phyloP scores from a whole-genome alignment of 2,797 vertebrate species.

The Atherinosoma microstoma region DNA sequence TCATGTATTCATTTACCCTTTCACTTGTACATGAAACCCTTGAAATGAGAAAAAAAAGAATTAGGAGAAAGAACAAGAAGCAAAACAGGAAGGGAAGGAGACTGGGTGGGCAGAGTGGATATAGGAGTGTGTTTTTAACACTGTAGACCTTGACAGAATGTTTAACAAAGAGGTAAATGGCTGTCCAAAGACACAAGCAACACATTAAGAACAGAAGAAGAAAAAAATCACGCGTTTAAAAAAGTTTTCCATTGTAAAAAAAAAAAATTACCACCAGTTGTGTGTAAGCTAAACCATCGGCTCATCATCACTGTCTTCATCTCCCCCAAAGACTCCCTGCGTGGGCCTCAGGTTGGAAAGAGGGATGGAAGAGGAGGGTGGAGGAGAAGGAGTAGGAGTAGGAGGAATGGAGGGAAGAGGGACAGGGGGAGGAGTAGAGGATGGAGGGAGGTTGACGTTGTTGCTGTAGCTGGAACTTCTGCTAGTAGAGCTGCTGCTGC shows the following conservation, averaged over 20 bases:
- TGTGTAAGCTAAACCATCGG: slow-evolving; percentile 69
- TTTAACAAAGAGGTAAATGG: slow-evolving; percentile 26
- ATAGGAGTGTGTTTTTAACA: neutral
- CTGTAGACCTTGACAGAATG: neutral
- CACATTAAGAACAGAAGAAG: slow-evolving; percentile 47
- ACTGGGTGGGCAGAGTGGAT: neutral
- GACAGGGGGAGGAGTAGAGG: slow-evolving; percentile 53
- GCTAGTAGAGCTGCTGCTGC: slow-evolving; percentile 36
- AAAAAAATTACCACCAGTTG: slow-evolving; percentile 24
- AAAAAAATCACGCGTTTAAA: slow-evolving; percentile 48
- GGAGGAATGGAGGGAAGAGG: slow-evolving; percentile 27
- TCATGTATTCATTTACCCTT: neutral
- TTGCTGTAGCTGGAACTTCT: slow-evolving; percentile 51
- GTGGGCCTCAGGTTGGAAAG: slow-evolving; percentile 51
- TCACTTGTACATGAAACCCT: neutral
- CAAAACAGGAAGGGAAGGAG: neutral
- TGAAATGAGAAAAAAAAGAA: slow-evolving; percentile 1
- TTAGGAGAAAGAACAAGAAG: neutral
- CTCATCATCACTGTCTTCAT: slow-evolving; percentile 75
- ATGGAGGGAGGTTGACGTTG: slow-evolving; percentile 56
- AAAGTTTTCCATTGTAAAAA: slow-evolving; percentile 63
- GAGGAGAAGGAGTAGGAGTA: slow-evolving; percentile 25
- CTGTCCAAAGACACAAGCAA: slow-evolving; percentile 32
- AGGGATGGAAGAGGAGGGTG: slow-evolving; percentile 42
- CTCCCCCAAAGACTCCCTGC: slow-evolving; percentile 43